Conservation (phyloP, 1,140 invertebrate genomes). For the Chironomus striatipennis region DNA sequence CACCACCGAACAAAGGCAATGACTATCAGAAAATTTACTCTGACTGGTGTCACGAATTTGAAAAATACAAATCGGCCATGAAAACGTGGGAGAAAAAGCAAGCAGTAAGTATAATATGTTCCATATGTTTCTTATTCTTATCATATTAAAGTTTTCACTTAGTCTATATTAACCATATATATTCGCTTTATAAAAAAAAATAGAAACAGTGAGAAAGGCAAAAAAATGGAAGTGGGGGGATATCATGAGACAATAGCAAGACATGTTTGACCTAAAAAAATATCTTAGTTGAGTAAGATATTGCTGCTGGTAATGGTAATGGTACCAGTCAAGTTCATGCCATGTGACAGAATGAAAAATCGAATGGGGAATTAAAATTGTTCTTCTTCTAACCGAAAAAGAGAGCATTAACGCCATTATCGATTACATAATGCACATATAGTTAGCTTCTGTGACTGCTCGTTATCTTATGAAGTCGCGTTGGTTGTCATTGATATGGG, state of each 20-base stretch:
- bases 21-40: slow-evolving; percentile 68
- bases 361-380: background rate
- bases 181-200: background rate
- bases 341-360: slow-evolving; percentile 8
- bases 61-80: slow-evolving; percentile 70
- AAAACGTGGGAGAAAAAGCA: slow-evolving; percentile 65
- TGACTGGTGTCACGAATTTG: slow-evolving; percentile 73
- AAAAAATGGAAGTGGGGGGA: too few species aligned
- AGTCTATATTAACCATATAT: too few species aligned
- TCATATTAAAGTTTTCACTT: slow-evolving; percentile 9
- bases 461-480: too few species aligned
- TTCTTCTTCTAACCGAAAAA: background rate
- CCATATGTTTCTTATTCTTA: background rate
- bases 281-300: background rate
- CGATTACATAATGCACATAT: slow-evolving; percentile 2
- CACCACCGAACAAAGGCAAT: slow-evolving; percentile 56
- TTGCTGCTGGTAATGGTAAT: background rate
- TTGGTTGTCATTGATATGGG: too few species aligned
- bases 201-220: too few species aligned
- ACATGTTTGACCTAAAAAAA: background rate
- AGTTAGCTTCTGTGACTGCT: too few species aligned
- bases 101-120: slow-evolving; percentile 50
- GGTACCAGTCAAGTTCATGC: slow-evolving; percentile 11
- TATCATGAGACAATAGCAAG: background rate
- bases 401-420: background rate